phyloP scores from a whole-genome alignment of 2,797 vertebrate genomes.

The Enteromius paludinosus region DNA sequence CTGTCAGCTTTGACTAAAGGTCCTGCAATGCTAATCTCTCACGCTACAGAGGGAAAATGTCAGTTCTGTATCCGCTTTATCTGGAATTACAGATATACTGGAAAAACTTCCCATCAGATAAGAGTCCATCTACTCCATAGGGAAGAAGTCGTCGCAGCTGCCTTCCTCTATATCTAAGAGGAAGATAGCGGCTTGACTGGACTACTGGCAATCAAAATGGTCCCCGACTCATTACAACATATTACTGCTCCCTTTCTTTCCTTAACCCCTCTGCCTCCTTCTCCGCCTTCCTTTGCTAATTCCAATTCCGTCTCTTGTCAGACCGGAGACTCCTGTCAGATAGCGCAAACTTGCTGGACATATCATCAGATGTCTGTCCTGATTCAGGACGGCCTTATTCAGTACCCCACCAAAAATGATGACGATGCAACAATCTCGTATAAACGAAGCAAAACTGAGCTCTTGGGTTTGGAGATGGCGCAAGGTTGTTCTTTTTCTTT shows the following conservation, averaged over 20 bases:
- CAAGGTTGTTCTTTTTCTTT: slow-evolving; percentile 73
- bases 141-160: slow-evolving; percentile 55
- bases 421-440: slow-evolving; percentile 80
- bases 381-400: slow-evolving; percentile 86
- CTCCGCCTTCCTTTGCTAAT: slow-evolving; percentile 41
- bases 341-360: slow-evolving; percentile 86
- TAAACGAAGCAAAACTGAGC: slow-evolving; percentile 72
- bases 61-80: slow-evolving; percentile 64
- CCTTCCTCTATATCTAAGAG: slow-evolving; percentile 53
- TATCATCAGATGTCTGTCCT: slow-evolving; percentile 86
- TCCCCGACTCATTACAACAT: slow-evolving; percentile 59
- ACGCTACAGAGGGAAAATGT: slow-evolving; percentile 61
- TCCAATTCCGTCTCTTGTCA: slow-evolving; percentile 57
- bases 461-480: slow-evolving; percentile 38
- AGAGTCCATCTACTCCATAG: slow-evolving; percentile 46
- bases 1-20: slow-evolving; percentile 64
- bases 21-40: slow-evolving; percentile 64
- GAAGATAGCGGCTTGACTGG: slow-evolving; percentile 54
- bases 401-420: slow-evolving; percentile 71
- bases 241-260: slow-evolving; percentile 57
- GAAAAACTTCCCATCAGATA: slow-evolving; percentile 64
- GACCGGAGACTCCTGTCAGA: slow-evolving; percentile 84
- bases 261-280: slow-evolving; percentile 46
- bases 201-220: slow-evolving; percentile 56
- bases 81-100: slow-evolving; percentile 62